Conservation (phyloP, 2,113 vertebrate genomes). For the Cricetomys ansorgei region DNA sequence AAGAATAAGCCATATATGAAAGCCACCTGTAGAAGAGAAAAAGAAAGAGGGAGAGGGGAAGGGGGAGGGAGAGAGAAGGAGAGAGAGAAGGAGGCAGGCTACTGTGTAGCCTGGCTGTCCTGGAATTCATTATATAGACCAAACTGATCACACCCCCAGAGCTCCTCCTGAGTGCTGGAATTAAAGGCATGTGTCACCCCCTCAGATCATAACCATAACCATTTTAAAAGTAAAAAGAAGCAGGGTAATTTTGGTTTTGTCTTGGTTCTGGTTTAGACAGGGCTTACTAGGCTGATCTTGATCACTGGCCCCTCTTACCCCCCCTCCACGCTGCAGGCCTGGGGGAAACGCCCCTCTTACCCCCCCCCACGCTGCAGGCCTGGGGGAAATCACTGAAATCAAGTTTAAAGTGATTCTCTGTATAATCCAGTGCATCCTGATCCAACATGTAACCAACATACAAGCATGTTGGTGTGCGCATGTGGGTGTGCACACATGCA, state of each 20-base stretch:
- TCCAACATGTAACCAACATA: background rate
- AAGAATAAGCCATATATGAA: background rate
- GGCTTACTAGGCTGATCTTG: background rate
- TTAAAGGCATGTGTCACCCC: background rate
- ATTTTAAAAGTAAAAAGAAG: background rate
- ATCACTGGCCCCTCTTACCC: background rate
- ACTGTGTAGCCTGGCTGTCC: background rate
- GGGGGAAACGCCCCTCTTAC: too few relatives aligned
- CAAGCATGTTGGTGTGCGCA: background rate
- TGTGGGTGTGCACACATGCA: too few relatives aligned
- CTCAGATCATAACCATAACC: background rate
- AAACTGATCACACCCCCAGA: background rate
- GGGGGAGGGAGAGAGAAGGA: background rate
- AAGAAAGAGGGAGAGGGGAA: too few relatives aligned
- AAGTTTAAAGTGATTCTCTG: background rate
- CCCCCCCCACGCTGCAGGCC: too few relatives aligned
- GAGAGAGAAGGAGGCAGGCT: too few relatives aligned
- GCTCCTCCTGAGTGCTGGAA: background rate
- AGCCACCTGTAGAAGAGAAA: background rate
- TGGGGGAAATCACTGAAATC: too few relatives aligned
- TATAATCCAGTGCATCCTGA: background rate
- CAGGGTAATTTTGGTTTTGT: too few relatives aligned
- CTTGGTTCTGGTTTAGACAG: background rate
- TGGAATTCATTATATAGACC: background rate
- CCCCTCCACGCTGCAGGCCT: background rate